Conservation (phyloP, 2,888 invertebrate genomes). For the Griposia aprilina region DNA sequence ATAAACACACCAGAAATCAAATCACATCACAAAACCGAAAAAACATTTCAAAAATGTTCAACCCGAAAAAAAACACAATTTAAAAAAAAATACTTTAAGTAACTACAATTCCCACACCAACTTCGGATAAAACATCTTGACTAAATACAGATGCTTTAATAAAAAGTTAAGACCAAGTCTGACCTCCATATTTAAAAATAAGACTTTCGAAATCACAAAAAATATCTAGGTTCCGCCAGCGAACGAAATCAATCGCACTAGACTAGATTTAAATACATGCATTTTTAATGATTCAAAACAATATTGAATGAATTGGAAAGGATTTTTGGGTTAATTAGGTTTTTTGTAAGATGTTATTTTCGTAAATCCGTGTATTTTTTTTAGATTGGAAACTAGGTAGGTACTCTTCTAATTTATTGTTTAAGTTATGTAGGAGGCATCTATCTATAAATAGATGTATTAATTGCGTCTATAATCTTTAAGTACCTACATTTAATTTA, state of each 20-base stretch:
- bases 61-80: background rate
- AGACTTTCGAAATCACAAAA: constrained; percentile 55
- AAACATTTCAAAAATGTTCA: background rate
- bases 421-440: no score
- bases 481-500: background rate
- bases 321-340: no score
- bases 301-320: constrained; percentile 14
- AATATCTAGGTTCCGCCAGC: constrained; percentile 28
- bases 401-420: background rate
- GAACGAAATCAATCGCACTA: constrained; percentile 12
- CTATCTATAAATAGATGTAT: background rate
- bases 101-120: background rate
- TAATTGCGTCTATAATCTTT: background rate
- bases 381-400: background rate
- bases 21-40: constrained; percentile 1
- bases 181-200: constrained; percentile 49
- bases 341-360: constrained; percentile 4
- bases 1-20: background rate
- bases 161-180: constrained; percentile 32
- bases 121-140: constrained; percentile 5
- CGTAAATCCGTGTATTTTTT: background rate
- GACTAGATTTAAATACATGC: constrained; percentile 33
- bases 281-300: constrained; percentile 17
- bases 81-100: background rate
- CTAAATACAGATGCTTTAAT: constrained; percentile 52